phyloP scores from a whole-genome alignment of 2,888 invertebrate genomes.

The Drepana falcataria region DNA sequence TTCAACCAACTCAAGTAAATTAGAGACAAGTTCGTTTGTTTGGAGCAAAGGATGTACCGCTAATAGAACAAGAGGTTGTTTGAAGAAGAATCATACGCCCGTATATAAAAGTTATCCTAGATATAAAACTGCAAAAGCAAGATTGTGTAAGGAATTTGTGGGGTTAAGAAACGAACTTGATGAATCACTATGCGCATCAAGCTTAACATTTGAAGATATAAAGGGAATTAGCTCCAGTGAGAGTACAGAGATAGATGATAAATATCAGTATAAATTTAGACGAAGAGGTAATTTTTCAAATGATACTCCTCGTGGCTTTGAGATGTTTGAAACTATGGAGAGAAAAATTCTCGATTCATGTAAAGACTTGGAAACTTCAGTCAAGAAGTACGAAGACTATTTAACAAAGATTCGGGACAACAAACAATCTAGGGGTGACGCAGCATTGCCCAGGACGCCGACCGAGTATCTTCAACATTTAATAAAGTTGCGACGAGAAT shows the following conservation, averaged over 20 bases:
- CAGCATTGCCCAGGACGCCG: slow-evolving; percentile 46
- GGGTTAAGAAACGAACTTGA: slow-evolving; percentile 26
- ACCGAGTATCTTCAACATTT: slow-evolving; percentile 79
- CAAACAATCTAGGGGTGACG: slow-evolving; percentile 11
- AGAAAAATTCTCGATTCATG: slow-evolving; percentile 52
- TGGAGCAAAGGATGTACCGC: slow-evolving; percentile 34
- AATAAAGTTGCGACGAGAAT: slow-evolving; percentile 74
- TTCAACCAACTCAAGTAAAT: slow-evolving; percentile 45
- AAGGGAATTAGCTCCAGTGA: slow-evolving; percentile 29
- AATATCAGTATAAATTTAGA: slow-evolving; percentile 21
- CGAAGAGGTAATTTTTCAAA: slow-evolving; percentile 26
- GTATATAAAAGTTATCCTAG: slow-evolving; percentile 37
- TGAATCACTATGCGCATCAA: slow-evolving; percentile 13
- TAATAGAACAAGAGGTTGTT: slow-evolving; percentile 20
- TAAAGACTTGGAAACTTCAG: slow-evolving; percentile 44
- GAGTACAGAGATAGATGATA: slow-evolving; percentile 18
- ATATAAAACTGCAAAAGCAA: slow-evolving; percentile 35
- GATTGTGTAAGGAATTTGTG: slow-evolving; percentile 40
- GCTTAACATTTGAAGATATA: slow-evolving; percentile 16
- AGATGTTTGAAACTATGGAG: slow-evolving; percentile 38
- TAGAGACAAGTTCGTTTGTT: slow-evolving; percentile 46
- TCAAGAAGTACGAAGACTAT: slow-evolving; percentile 51
- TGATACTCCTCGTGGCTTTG: slow-evolving; percentile 16
- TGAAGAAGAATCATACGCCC: slow-evolving; percentile 31
- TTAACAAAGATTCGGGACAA: slow-evolving; percentile 28